Percentiles rank a stretch among this genome's conserved stretches.
These are phyloP conservation scores for Amazona finschi DNA, from an alignment of 2,797 vertebrate genomes.

Conservation along the genomic window DNA sequence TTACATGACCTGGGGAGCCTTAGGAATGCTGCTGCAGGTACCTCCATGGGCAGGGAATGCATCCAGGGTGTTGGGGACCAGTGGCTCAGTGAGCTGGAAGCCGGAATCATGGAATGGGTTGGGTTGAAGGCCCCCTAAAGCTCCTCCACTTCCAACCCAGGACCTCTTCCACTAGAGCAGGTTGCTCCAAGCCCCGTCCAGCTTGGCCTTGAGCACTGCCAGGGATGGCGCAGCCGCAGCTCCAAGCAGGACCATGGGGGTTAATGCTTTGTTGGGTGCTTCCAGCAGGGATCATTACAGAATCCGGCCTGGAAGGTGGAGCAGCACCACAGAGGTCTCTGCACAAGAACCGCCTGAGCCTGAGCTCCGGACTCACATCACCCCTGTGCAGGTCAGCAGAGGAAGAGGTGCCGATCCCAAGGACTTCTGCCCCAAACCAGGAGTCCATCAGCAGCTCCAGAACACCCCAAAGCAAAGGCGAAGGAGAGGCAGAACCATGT, in stretches of 20 bases:
- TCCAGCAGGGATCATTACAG: not conserved
- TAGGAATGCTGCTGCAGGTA: not conserved
- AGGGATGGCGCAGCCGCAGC: not conserved
- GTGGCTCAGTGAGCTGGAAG: not conserved
- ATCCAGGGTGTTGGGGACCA: accelerated
- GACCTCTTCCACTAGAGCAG: not conserved
- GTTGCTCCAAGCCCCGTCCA: not conserved
- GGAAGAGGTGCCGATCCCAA: not conserved
- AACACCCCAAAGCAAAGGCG: not conserved
- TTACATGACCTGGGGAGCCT: not conserved
- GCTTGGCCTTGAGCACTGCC: not conserved
- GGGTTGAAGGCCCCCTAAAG: not conserved
- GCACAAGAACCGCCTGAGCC: not conserved
- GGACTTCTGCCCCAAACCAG: not conserved
- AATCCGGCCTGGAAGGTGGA: not conserved
- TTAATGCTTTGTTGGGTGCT: accelerated
- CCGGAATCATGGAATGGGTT: not conserved
- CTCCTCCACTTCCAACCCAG: not conserved
- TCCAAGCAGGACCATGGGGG: not conserved
- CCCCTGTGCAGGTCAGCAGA: accelerated
- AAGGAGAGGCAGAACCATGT: not conserved
- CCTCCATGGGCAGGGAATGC: too few relatives aligned
- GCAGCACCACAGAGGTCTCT: not conserved
- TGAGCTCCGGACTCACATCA: not conserved
- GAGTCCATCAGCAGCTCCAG: not conserved